A percentile compares a stretch with the other conserved stretches of the same genome.
phyloP scores from a whole-genome alignment of 2,797 vertebrate species.

The Phalloptychus januarius region DNA sequence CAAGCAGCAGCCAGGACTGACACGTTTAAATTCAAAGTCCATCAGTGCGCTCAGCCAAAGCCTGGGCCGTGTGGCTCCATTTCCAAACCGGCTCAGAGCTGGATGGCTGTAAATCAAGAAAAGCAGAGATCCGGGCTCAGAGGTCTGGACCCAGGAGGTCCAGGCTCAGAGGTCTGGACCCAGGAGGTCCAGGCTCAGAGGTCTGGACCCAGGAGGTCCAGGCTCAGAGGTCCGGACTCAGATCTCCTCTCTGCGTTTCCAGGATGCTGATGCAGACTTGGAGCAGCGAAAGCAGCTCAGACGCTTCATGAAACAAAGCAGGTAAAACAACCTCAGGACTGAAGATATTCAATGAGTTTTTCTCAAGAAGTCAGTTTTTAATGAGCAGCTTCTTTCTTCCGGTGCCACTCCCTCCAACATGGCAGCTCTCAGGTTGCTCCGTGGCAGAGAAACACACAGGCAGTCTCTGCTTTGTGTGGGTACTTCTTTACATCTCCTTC shows the following conservation, averaged over 20 bases:
- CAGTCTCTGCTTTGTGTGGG: conserved; percentile 75
- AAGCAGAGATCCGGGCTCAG: conserved; percentile 39
- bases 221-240: conserved; percentile 49
- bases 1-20: conserved; percentile 40
- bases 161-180: conserved; percentile 45
- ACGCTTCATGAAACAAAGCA: neutral
- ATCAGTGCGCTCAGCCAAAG: conserved; percentile 8
- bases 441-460: conserved; percentile 52
- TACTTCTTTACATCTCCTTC: conserved; percentile 58
- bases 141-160: conserved; percentile 53
- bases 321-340: neutral
- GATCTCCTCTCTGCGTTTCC: conserved; percentile 51
- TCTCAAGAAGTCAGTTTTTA: neutral
- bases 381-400: conserved; percentile 6
- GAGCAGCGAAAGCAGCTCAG: conserved; percentile 13
- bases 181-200: too few species aligned
- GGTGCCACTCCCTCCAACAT: conserved; percentile 39
- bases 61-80: conserved; percentile 9
- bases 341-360: neutral
- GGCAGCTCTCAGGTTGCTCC: conserved; percentile 47
- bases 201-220: too few species aligned
- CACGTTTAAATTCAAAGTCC: conserved; percentile 44
- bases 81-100: conserved; percentile 14
- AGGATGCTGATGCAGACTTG: conserved; percentile 25
- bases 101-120: conserved; percentile 74